A percentile compares a stretch with the other conserved stretches of the same genome.
These are phyloP conservation scores for Gallirallus australis DNA, from an alignment of 2,797 vertebrate genomes.

Conservation along the genomic window DNA sequence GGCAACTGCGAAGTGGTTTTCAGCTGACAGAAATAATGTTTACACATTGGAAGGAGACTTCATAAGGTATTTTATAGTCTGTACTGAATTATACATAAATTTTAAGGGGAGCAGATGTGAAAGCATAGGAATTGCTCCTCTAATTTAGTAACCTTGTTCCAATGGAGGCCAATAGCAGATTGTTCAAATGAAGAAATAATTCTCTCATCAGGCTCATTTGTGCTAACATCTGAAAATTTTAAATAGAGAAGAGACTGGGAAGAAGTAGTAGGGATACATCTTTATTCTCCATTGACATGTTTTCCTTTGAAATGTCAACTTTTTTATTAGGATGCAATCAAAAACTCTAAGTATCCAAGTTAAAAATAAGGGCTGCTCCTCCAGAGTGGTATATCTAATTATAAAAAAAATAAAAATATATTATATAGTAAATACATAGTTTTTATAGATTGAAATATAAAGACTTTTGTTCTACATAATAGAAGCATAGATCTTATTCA, in stretches of 20 bases:
- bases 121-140: not conserved
- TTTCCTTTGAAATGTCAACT: not conserved
- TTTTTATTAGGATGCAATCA: not conserved
- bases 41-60: not conserved
- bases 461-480: not conserved
- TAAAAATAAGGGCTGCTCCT: not conserved
- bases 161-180: not conserved
- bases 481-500: not conserved
- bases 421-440: not conserved
- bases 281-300: not conserved
- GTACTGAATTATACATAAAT: slow-evolving; percentile 9
- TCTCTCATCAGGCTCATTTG: not conserved
- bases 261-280: not conserved
- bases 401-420: rapidly evolving
- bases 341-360: not conserved
- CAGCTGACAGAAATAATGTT: slow-evolving; percentile 13
- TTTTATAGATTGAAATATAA: not conserved
- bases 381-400: not conserved
- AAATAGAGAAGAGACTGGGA: not conserved
- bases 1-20: not conserved
- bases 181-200: not conserved
- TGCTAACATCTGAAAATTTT: not conserved
- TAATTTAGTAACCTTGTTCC: slow-evolving; percentile 17
- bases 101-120: slow-evolving; percentile 27
- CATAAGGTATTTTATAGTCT: slow-evolving; percentile 1